Evolutionary conservation across 2,888 invertebrate species (phyloP), one percentile per base, ranked within the genome.

Genomic region (Protodeltote pygarga): DNA sequence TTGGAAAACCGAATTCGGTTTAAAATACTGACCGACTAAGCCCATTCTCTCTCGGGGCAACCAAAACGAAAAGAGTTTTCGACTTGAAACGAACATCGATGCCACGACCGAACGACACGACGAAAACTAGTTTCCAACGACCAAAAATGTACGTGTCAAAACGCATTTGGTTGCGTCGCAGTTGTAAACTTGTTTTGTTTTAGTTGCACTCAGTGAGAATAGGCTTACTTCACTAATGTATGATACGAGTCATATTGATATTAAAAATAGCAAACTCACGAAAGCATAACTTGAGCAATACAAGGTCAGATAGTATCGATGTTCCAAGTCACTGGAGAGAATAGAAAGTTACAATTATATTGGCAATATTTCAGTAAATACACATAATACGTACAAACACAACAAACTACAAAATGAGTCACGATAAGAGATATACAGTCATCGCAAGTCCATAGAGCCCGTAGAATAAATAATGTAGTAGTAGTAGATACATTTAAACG

Each of bases 381-480:
- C 87, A 92, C 86, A 92, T 83, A 87, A 71, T 87, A 92, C 88
- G 88, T 86, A 92, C 87, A 91, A 83, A 88, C 86, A 92, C 87
- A 89, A 83, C 89, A 89, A 90, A 86, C 91, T 91, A 91, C 91
- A 77, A 79, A 85, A 91, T 89, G 85, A 88, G 75, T 81, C 84
- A 90, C 87, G 85, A 80, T 81, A 83, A 85, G 79, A 87, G 79
- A 77, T 80, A 65, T 73, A 89, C 91, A 91, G 91, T 90, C 87
- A 75, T 91, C 90, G 91, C 90, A 92, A 91, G 79, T 89, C 91
- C 91, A 91, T 83, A 87, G 88, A 84, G 79, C 81, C 73, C 71
- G 55, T 48, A 47, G 35, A 21, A 21, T 3, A 11, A 11, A 10
- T 3, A 11, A 10, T 25, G 19, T 19, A 19, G n/a, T n/a, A n/a